Percentiles rank a stretch among this genome's conserved stretches.
phyloP scores from a whole-genome alignment of 2,888 invertebrate genomes.

The Parelbella ahira region DNA sequence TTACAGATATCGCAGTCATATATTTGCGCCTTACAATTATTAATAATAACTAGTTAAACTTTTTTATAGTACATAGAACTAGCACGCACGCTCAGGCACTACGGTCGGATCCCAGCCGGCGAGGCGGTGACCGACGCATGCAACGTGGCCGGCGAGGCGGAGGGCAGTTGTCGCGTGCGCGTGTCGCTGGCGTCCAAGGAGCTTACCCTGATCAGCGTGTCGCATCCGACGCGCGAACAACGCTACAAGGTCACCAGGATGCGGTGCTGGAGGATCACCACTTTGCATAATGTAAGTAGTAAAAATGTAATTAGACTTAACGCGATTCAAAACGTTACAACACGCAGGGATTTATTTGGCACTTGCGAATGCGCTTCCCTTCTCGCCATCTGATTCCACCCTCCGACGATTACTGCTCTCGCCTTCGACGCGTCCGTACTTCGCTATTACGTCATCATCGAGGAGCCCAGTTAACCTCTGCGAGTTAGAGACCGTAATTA shows the following conservation, averaged over 20 bases:
- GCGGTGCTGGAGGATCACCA: conserved; percentile 98
- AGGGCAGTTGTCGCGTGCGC: conserved; percentile 58
- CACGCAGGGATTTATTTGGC: too few species aligned
- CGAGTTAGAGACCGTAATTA: too few species aligned
- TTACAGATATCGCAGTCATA: too few species aligned
- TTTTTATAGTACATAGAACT: conserved; percentile 88
- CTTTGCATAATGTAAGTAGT: conserved; percentile 84
- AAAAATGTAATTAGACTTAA: too few species aligned
- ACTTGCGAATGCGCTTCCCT: too few species aligned
- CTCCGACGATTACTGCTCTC: too few species aligned
- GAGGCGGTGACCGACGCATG: conserved; percentile 60
- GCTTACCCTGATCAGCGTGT: conserved; percentile 85
- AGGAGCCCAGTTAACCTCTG: too few species aligned
- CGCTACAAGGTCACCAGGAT: conserved; percentile 96
- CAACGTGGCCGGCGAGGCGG: conserved; percentile 43
- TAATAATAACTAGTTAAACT: too few species aligned
- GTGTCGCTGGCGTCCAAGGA: conserved; percentile 94
- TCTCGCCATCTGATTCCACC: too few species aligned
- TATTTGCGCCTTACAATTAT: too few species aligned
- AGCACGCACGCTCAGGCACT: conserved; percentile 91
- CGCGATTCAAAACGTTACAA: neutral
- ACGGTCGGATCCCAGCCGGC: conserved; percentile 87
- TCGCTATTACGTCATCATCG: too few species aligned
- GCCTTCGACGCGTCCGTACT: too few species aligned
- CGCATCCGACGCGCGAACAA: conserved; percentile 87